phyloP scores from a whole-genome alignment of 1,140 invertebrate genomes.

The Neotoxoptera formosana region DNA sequence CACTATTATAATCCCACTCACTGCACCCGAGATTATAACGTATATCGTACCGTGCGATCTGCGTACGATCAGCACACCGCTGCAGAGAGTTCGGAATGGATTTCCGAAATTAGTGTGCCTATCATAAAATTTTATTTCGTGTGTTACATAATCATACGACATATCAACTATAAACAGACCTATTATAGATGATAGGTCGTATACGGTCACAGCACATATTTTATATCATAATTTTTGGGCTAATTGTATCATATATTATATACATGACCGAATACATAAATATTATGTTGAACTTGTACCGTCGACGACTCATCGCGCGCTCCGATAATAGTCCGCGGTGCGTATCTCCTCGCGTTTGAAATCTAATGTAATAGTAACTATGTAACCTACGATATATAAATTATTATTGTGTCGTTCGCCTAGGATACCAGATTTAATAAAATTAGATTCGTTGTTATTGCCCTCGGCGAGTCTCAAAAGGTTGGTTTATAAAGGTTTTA shows the following conservation, averaged over 20 bases:
- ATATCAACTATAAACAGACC: not conserved
- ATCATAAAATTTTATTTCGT: not conserved
- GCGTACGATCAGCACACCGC: not conserved
- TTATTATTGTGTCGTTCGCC: not conserved
- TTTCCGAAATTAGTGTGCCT: not conserved
- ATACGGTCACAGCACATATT: too few relatives aligned
- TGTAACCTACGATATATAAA: not conserved
- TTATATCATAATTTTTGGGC: not conserved
- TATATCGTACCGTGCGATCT: not conserved
- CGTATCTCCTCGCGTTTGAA: not conserved
- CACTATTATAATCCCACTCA: not conserved
- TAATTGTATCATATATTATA: not conserved
- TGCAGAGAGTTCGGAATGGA: not conserved
- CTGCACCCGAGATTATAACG: not conserved
- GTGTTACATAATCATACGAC: not conserved
- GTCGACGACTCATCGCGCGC: not conserved
- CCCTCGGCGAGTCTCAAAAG: not conserved
- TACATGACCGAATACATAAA: not conserved
- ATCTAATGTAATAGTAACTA: not conserved
- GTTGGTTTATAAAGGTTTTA: not conserved
- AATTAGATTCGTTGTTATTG: not conserved
- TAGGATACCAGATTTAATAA: not conserved
- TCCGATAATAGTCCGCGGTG: too few relatives aligned
- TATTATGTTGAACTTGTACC: not conserved
- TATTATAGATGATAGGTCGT: not conserved